Base-by-base conservation (phyloP, 2,797 vertebrate species). In the Geotrypetes seraphini region DNA sequence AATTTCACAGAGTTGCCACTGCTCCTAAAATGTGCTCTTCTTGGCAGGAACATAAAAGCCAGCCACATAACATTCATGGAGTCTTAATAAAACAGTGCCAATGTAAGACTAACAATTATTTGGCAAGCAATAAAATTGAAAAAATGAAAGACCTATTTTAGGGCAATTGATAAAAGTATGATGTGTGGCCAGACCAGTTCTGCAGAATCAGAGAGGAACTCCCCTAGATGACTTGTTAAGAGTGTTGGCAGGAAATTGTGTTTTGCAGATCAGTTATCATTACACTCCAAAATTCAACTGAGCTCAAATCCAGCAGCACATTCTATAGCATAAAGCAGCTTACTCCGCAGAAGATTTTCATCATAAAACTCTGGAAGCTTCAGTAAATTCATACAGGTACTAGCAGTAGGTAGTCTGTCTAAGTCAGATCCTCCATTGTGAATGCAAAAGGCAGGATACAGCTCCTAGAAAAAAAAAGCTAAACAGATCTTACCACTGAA, bases 381-480 rank as follows among this genome's bases (percentile, higher is more conserved):
- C 42, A 99, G 85, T 53, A 99, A 88, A 79, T 99, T 99, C 96
- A 99, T 98, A 82, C 96, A 99, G 63, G 96, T 98, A 74, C 95
- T 98, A 76, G 96, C 93, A 2, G 95, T 97, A 49, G 96, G 95
- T 2, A 99, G 74, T 34, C 95, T 83, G 35, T 97, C 96, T 51
- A 97, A 74, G 66, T 99, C 95, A 1, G 60, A 80, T 31, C 96
- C 95, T n/a, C 95, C 94, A 0, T 99, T 94, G 76, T 99, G 96
- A 57, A 97, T 92, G 73, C 96, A 99, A 78, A 98, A 99, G 2
- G 94, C 95, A 4, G 96, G 96, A 53, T 97, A 94, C 16, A 99
- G 78, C 68, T 98, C 96, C 96, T 99, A 70, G 15, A 66, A 65
- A 36, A 47, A 4, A 62, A 36, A 2, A 20, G 8, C 8, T 4